A percentile compares a stretch with the other conserved stretches of the same genome.
phyloP scores from a whole-genome alignment of 2,888 invertebrate species.

The Tipula confusa region DNA sequence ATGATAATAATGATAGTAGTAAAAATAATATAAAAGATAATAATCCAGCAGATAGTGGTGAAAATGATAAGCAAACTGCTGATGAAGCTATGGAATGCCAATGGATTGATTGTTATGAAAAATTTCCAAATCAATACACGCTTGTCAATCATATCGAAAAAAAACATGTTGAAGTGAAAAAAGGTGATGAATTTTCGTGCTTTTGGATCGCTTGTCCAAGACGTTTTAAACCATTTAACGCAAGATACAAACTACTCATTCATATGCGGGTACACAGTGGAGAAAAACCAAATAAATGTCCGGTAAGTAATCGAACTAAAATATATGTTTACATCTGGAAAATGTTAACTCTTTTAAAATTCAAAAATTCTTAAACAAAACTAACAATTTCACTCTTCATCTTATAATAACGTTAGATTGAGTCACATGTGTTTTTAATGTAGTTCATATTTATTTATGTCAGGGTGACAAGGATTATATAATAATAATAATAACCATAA shows the following conservation, averaged over 20 bases:
- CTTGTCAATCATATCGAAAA: constrained; percentile 81
- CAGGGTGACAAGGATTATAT: constrained; percentile 35
- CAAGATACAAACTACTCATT: constrained; percentile 92
- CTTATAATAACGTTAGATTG: not conserved
- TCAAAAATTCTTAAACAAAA: not conserved
- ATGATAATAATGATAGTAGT: constrained; percentile 41
- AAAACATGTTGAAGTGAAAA: constrained; percentile 80
- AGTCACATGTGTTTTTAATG: constrained; percentile 33
- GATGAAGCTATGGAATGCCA: constrained; percentile 54
- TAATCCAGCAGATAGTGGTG: constrained; percentile 29
- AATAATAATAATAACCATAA: constrained; percentile 25
- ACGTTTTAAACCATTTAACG: constrained; percentile 88
- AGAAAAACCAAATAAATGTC: constrained; percentile 96
- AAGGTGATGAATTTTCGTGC: constrained; percentile 87
- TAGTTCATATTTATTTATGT: constrained; percentile 31
- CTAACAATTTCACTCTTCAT: not conserved
- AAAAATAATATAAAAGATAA: constrained; percentile 32
- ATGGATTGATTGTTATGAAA: constrained; percentile 81
- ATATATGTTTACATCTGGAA: not conserved
- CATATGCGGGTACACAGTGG: constrained; percentile 98
- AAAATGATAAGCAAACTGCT: not conserved
- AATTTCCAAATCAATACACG: constrained; percentile 72
- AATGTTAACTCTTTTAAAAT: not conserved
- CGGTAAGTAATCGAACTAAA: constrained; percentile 66
- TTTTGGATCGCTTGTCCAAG: constrained; percentile 91